Evolutionary conservation across 2,113 vertebrate species (phyloP).

Genomic region (Furnarius figulus): DNA sequence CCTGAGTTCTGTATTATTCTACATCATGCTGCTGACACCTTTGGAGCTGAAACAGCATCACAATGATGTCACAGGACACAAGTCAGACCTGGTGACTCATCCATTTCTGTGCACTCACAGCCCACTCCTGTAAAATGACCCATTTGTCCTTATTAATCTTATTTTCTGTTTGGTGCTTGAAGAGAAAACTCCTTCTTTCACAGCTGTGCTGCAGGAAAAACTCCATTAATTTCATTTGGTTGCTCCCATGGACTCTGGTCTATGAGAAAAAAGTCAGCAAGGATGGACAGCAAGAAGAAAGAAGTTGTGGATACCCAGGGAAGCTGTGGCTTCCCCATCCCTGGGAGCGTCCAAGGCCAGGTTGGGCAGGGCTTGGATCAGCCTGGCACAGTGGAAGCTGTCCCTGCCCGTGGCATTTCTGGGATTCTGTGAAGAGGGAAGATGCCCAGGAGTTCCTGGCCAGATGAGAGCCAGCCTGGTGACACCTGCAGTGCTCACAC

Average conservation of each 20-base stretch:
- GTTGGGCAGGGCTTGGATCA: accelerated
- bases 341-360: not conserved
- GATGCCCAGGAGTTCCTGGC: not conserved
- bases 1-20: not conserved
- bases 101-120: not conserved
- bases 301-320: not conserved
- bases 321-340: not conserved
- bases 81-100: not conserved
- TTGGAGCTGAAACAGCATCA: not conserved
- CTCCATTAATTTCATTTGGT: not conserved
- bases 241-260: not conserved
- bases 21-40: not conserved
- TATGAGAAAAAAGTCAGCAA: not conserved
- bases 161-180: not conserved
- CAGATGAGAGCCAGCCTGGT: not conserved
- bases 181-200: not conserved
- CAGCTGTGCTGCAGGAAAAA: not conserved
- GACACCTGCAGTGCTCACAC: not conserved
- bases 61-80: not conserved
- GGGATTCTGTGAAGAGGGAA: not conserved
- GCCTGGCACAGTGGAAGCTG: accelerated
- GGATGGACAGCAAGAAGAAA: not conserved
- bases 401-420: not conserved
- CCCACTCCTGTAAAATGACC: not conserved
- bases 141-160: not conserved